Evolutionary conservation across 2,888 invertebrate genomes (phyloP), one percentile per base, ranked within the genome.

Genomic region (Drosophila macrothrix): DNA sequence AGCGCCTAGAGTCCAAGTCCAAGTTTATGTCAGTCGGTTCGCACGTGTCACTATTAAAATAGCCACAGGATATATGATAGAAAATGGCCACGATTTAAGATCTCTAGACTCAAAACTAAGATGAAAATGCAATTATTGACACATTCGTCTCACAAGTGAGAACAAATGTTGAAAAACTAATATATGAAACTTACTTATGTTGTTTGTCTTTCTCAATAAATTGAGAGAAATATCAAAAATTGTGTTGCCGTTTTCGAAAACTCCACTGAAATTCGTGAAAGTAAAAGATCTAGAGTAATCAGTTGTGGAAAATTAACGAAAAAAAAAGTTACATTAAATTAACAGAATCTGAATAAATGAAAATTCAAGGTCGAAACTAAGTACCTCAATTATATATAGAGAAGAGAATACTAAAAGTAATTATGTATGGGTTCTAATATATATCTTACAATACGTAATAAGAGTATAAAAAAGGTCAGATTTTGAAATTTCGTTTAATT

Each of bases 11-110:
- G 82, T 63, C 72, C 29, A 61, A 49, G 58, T 61, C 35, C 35
- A 31, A 33, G 16, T 50, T 25, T 19, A 41, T 29, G 56, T 29
- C 39, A 41, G 16, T 43, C 52, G 59, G 22, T 29, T 39, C 67
- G 79, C 52, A 83, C 88, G 88, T 88, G 88, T 83, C 79, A 72
- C 67, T 54, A 77, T 72, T 71, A 66, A 59, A 52, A 52, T 31
- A 49, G 52, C 33, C 37, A 29, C n/a, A 52, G 19, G 29, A 29
- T 25, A 46, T 46, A 16, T 46, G 16, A 46, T 9, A 46, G 46
- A 46, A 46, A 46, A 25, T 46, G 16, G 16, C 25, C 16, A 25
- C 2, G 16, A 16, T 9, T 25, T 22, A 16, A 22, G 22, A 16
- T 25, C 16, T 22, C 22, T 22, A 4, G 9, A 46, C 9, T 25